These are phyloP conservation scores for Natator depressus DNA, from an alignment of 2,113 vertebrate genomes.

Conservation along the genomic window DNA sequence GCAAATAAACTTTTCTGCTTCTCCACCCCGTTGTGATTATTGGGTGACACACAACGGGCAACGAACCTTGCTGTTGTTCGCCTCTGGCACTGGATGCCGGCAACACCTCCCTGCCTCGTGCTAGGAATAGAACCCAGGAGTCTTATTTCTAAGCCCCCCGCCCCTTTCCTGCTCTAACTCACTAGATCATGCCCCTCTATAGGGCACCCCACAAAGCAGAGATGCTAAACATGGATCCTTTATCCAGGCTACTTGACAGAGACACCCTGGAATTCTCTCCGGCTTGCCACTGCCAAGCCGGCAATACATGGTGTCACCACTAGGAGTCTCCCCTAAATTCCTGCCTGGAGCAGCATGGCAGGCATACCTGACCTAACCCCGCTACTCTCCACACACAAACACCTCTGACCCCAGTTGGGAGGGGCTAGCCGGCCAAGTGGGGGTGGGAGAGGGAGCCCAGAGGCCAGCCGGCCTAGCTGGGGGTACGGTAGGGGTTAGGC, in stretches of 20 bases:
- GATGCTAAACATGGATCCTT: not conserved
- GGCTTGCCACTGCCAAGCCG: not conserved
- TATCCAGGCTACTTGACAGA: not conserved
- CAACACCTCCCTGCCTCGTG: not conserved
- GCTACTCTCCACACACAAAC: not conserved
- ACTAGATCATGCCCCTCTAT: not conserved
- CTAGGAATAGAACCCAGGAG: too few species aligned
- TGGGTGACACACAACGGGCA: too few species aligned
- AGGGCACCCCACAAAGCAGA: not conserved
- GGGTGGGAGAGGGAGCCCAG: too few species aligned
- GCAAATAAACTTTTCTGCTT: too few species aligned
- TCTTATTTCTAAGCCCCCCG: not conserved
- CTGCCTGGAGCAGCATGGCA: not conserved
- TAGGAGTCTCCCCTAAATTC: not conserved
- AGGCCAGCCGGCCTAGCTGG: too few species aligned
- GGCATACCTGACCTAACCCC: not conserved
- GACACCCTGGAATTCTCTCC: too few species aligned
- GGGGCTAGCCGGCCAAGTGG: too few species aligned
- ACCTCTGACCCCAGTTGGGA: not conserved
- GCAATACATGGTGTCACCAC: not conserved
- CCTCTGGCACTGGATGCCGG: too few species aligned
- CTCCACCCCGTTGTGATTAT: too few species aligned
- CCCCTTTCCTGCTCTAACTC: not conserved
- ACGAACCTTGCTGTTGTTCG: too few species aligned
- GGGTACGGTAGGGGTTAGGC: too few species aligned